A percentile compares a stretch with the other conserved stretches of the same genome.
Evolutionary conservation across 2,113 vertebrate genomes (phyloP).

Genomic region (Cromileptes altivelis): DNA sequence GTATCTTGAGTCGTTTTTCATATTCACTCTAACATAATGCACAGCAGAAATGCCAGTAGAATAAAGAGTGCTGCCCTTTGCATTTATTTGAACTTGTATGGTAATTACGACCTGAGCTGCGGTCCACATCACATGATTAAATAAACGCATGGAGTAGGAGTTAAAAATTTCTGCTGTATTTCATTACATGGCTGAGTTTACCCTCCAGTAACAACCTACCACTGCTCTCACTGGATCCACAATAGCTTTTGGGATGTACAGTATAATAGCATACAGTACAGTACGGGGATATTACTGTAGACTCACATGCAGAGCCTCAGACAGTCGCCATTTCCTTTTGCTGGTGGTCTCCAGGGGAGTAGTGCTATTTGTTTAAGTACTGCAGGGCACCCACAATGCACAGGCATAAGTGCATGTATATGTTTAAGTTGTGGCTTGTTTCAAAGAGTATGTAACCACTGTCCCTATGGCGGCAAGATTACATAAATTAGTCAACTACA

Average conservation of each 20-base stretch:
- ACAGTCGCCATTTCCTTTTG: constrained; percentile 9
- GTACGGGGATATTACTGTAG: background rate
- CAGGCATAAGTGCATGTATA: too few species aligned
- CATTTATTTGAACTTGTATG: constrained; percentile 62
- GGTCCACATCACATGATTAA: constrained; percentile 53
- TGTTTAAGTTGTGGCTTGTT: too few species aligned
- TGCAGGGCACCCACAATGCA: too few species aligned
- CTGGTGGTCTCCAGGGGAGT: too few species aligned
- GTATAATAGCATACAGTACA: background rate
- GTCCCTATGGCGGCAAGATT: too few species aligned
- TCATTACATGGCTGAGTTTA: constrained; percentile 36
- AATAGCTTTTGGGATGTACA: background rate
- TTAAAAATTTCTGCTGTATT: constrained; percentile 29
- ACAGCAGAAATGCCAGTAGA: constrained; percentile 49
- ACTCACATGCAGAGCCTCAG: background rate
- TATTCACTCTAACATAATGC: constrained; percentile 31
- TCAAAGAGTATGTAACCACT: too few species aligned
- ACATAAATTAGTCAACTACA: too few species aligned
- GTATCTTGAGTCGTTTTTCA: constrained; percentile 16
- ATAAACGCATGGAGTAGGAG: constrained; percentile 51
- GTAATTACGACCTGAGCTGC: constrained; percentile 56
- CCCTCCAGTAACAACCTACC: constrained; percentile 9
- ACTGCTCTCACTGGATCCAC: background rate
- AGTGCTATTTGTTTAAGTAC: too few species aligned
- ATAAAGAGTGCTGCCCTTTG: constrained; percentile 50